Conservation (phyloP, 1,140 invertebrate genomes). For the Apis cerana region DNA sequence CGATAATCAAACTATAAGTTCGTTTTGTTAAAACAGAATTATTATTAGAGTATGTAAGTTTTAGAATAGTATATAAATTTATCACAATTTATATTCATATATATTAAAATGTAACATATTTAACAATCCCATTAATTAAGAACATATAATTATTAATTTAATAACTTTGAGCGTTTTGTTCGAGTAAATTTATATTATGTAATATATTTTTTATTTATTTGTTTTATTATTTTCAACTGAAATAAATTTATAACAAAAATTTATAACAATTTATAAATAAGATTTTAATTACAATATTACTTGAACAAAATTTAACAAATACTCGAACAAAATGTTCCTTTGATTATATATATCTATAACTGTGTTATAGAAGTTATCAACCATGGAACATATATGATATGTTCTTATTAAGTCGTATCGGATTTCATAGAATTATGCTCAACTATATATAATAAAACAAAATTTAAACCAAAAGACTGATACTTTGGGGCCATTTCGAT, state of each 20-base stretch:
- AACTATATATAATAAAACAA: conserved; percentile 66
- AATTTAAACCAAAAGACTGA: conserved; percentile 77
- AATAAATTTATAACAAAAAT: background rate
- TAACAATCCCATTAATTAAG: conserved; percentile 25
- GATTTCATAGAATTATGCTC: conserved; percentile 55
- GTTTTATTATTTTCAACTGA: background rate
- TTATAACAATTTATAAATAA: background rate
- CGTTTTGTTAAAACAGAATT: conserved; percentile 42
- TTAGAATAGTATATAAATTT: background rate
- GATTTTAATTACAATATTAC: background rate
- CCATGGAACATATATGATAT: conserved; percentile 45
- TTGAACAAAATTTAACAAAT: background rate
- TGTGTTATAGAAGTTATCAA: conserved; percentile 33
- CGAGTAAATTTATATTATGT: conserved; percentile 18
- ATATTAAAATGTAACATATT: conserved; percentile 29
- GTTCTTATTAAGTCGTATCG: conserved; percentile 43
- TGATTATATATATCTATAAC: conserved; percentile 25
- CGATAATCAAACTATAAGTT: conserved; percentile 57
- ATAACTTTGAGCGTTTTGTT: conserved; percentile 52
- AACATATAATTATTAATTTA: conserved; percentile 27
- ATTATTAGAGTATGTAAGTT: conserved; percentile 22
- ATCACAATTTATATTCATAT: conserved; percentile 27
- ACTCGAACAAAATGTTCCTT: conserved; percentile 49
- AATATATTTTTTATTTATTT: conserved; percentile 3
- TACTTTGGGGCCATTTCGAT: conserved; percentile 75